Conservation (phyloP, 2,888 invertebrate genomes). For the Brachynemurus nebulosus region DNA sequence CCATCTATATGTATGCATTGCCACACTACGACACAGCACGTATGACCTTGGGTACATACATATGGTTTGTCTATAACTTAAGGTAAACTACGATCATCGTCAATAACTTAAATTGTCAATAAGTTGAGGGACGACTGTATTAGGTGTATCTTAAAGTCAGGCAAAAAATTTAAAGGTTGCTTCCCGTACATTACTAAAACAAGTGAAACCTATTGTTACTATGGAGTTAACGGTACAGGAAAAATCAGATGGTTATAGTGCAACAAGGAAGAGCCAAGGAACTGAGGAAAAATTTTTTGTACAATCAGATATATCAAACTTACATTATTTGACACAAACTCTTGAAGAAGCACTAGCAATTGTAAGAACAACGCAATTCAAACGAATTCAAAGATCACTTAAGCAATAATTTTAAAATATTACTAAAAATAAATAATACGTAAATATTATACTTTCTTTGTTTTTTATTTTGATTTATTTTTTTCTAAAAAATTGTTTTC, state of each 20-base stretch:
- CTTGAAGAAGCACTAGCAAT: conserved; percentile 48
- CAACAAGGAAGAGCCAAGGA: neutral
- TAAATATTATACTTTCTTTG: no score
- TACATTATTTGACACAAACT: conserved; percentile 44
- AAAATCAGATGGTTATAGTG: conserved; percentile 21
- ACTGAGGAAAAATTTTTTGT: conserved; percentile 25
- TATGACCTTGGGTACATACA: no score
- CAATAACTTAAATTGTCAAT: no score
- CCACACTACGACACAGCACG: no score
- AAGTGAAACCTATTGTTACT: conserved; percentile 42
- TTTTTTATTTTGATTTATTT: no score
- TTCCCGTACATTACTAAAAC: conserved; percentile 41
- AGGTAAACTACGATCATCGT: no score
- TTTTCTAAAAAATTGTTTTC: no score
- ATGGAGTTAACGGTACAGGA: conserved; percentile 36
- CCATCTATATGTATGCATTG: no score
- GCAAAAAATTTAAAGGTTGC: conserved; percentile 34
- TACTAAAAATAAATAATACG: no score
- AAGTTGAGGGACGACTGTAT: no score
- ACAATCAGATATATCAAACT: conserved; percentile 46
- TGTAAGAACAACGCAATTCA: conserved; percentile 37
- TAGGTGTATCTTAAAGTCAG: neutral
- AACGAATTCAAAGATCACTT: conserved; percentile 28
- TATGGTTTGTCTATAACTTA: neutral
- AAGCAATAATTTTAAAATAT: no score